These are phyloP conservation scores for Artibeus jamaicensis DNA, from an alignment of 2,797 vertebrate genomes.

Conservation along the genomic window DNA sequence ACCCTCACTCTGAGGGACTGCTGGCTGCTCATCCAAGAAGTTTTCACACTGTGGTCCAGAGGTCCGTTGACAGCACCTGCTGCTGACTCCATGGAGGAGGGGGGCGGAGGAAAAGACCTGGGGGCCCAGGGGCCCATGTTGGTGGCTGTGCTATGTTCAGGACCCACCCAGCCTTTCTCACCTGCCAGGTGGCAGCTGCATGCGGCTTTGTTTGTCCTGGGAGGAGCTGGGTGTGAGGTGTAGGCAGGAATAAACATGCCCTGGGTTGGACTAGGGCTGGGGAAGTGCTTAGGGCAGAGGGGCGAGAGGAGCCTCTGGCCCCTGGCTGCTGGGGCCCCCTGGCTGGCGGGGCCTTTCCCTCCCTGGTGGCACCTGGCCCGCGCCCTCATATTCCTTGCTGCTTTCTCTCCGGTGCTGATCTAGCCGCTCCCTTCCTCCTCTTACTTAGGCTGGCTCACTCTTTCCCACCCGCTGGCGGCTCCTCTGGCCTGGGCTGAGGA, in stretches of 20 bases:
- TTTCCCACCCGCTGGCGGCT: background rate
- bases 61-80: background rate
- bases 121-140: background rate
- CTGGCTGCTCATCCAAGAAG: background rate
- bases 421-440: background rate
- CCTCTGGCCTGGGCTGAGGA: background rate
- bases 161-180: background rate
- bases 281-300: too few species aligned
- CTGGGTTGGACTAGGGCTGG: background rate
- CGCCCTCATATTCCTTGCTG: background rate
- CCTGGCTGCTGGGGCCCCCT: fast-evolving
- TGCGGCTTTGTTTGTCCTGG: background rate
- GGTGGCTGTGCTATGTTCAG: background rate
- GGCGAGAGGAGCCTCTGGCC: background rate
- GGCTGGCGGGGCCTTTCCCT: background rate
- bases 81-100: background rate
- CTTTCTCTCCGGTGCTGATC: background rate
- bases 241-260: background rate
- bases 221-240: background rate
- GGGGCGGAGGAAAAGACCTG: background rate
- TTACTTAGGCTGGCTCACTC: background rate
- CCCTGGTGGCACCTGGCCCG: fast-evolving
- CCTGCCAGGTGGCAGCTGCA: background rate
- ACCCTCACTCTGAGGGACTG: background rate
- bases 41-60: background rate